phyloP scores from a whole-genome alignment of 2,888 invertebrate species.

The Noctua comes region DNA sequence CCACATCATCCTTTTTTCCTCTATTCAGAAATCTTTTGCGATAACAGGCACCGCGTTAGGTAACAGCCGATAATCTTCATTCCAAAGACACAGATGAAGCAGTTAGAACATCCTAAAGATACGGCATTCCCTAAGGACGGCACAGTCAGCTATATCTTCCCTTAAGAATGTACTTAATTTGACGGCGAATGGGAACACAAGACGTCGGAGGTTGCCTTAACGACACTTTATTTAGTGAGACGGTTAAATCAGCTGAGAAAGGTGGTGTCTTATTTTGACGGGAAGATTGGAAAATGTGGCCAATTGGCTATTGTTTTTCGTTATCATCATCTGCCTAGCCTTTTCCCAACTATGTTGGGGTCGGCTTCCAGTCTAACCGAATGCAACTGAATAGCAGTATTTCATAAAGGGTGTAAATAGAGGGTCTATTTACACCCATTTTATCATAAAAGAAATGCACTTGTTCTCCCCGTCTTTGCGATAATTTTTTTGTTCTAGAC shows the following conservation, averaged over 20 bases:
- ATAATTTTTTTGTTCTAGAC: no score
- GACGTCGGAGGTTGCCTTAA: slow-evolving; percentile 53
- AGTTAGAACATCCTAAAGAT: slow-evolving; percentile 60
- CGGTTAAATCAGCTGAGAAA: slow-evolving; percentile 9
- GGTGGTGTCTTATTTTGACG: background rate
- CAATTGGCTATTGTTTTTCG: background rate
- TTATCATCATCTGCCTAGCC: background rate
- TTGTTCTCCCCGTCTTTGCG: no score
- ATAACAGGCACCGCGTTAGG: slow-evolving; percentile 32
- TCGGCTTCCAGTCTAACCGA: background rate
- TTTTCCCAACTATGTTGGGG: background rate
- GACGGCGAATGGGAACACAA: slow-evolving; percentile 63
- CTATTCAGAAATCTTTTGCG: slow-evolving; percentile 20
- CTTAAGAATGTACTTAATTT: slow-evolving; percentile 66
- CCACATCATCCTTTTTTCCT: slow-evolving; percentile 22
- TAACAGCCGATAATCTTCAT: slow-evolving; percentile 57
- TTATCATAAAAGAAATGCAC: no score
- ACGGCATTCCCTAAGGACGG: slow-evolving; percentile 62
- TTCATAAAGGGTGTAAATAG: no score
- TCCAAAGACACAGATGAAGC: slow-evolving; percentile 58
- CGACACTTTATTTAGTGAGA: slow-evolving; percentile 30
- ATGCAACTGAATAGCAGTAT: background rate
- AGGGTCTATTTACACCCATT: no score
- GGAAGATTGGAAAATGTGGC: background rate
- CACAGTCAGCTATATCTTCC: slow-evolving; percentile 59